Evolutionary conservation across 35 echinoderm and acorn worm genomes (phyloP).

Genomic region (Stichopus chloronotus): DNA sequence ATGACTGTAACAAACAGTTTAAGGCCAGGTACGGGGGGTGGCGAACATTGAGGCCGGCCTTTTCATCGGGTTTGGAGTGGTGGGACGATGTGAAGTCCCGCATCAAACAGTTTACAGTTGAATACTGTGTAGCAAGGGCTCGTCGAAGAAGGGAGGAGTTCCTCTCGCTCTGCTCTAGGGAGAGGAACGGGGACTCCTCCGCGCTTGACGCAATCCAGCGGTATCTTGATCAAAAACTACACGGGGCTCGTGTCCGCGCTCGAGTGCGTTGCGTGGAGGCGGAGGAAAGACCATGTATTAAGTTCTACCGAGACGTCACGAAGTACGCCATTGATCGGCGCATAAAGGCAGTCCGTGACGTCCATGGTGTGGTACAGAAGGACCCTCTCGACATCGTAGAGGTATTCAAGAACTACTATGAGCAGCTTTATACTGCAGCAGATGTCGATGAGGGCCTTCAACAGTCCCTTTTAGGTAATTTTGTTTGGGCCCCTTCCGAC

Average conservation of each 20-base stretch:
- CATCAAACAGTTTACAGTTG: background rate
- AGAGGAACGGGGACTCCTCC: slow-evolving; percentile 21
- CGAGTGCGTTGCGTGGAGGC: background rate
- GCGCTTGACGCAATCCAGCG: background rate
- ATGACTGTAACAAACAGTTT: background rate
- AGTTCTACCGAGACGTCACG: slow-evolving; percentile 6
- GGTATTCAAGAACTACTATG: no score
- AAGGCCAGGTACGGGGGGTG: background rate
- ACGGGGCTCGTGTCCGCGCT: background rate
- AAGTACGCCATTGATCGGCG: background rate
- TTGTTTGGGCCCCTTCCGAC: no score
- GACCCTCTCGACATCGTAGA: no score
- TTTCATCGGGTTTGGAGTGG: slow-evolving; percentile 9
- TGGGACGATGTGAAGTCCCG: background rate
- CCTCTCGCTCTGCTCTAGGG: background rate
- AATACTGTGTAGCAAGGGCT: slow-evolving; percentile 18
- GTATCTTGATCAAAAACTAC: background rate
- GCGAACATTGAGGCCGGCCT: background rate
- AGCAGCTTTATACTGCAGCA: no score
- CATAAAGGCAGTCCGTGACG: slow-evolving; percentile 2
- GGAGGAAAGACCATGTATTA: background rate
- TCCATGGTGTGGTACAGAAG: no score
- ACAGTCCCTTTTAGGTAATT: no score
- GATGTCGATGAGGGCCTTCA: no score
- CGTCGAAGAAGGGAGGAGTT: slow-evolving; percentile 16